phyloP scores from a whole-genome alignment of 2,113 vertebrate species.

The Salvelinus alpinus region DNA sequence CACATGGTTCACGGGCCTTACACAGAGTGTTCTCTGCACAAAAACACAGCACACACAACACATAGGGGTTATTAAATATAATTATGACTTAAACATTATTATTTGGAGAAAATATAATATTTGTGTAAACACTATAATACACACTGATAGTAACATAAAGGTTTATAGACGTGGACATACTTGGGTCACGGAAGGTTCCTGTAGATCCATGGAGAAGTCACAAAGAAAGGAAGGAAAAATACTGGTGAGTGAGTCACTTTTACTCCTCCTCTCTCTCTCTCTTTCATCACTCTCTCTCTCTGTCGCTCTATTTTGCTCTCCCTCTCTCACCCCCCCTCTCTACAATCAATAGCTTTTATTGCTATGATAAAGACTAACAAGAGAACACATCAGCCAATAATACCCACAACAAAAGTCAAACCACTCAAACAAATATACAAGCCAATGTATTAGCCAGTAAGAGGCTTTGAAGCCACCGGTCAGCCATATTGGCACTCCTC shows the following conservation, averaged over 20 bases:
- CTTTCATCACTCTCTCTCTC: neutral
- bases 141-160: neutral
- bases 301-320: neutral
- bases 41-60: constrained; percentile 49
- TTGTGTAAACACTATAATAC: neutral
- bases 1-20: constrained; percentile 83
- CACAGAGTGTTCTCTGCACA: constrained; percentile 84
- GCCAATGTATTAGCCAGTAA: too few species aligned
- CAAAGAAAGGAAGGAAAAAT: constrained; percentile 51
- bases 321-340: neutral
- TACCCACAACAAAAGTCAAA: neutral
- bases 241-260: constrained; percentile 36
- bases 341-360: neutral
- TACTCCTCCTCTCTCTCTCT: neutral
- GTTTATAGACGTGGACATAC: constrained; percentile 67
- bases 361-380: too few species aligned
- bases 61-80: constrained; percentile 27
- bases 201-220: constrained; percentile 53
- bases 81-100: neutral
- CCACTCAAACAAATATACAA: constrained; percentile 12
- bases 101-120: too few species aligned
- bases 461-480: too few species aligned
- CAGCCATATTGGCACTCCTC: too few species aligned
- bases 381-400: too few species aligned
- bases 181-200: constrained; percentile 90